phyloP scores from a whole-genome alignment of 2,888 invertebrate species.

The Polia nebulosa region DNA sequence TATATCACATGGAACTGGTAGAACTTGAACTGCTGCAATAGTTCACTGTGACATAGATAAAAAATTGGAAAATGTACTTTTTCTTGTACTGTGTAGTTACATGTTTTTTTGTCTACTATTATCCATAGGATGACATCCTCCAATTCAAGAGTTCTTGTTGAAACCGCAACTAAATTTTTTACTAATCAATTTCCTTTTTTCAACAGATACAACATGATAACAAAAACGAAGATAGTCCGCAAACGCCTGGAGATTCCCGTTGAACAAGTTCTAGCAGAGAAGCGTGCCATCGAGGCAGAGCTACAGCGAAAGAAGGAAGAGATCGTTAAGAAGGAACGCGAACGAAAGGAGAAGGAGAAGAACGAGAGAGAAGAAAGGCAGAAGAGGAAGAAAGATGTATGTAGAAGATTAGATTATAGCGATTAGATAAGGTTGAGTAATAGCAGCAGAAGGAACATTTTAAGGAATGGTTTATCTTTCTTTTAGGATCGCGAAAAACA shows the following conservation, averaged over 20 bases:
- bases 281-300: conserved; percentile 79
- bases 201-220: conserved; percentile 85
- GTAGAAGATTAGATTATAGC: not conserved
- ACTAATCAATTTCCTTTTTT: not conserved
- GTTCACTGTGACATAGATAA: too few relatives aligned
- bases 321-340: conserved; percentile 71
- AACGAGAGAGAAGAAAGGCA: conserved; percentile 82
- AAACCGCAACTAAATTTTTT: too few relatives aligned
- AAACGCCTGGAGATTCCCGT: conserved; percentile 85
- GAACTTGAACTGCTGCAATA: too few relatives aligned
- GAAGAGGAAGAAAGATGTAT: conserved; percentile 84
- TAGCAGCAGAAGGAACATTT: too few relatives aligned
- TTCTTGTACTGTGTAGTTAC: too few relatives aligned
- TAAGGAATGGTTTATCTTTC: too few relatives aligned
- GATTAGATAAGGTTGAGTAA: too few relatives aligned
- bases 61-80: too few relatives aligned
- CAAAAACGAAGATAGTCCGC: conserved; percentile 85
- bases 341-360: conserved; percentile 76
- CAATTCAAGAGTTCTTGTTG: too few relatives aligned
- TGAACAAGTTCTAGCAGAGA: conserved; percentile 86
- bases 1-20: too few relatives aligned
- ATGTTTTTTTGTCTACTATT: too few relatives aligned
- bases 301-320: conserved; percentile 80
- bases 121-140: too few relatives aligned
- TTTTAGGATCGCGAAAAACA: conserved; percentile 77